These are phyloP conservation scores for Temnothorax unifasciatus DNA, from an alignment of 2,888 invertebrate species.

Conservation along the genomic window DNA sequence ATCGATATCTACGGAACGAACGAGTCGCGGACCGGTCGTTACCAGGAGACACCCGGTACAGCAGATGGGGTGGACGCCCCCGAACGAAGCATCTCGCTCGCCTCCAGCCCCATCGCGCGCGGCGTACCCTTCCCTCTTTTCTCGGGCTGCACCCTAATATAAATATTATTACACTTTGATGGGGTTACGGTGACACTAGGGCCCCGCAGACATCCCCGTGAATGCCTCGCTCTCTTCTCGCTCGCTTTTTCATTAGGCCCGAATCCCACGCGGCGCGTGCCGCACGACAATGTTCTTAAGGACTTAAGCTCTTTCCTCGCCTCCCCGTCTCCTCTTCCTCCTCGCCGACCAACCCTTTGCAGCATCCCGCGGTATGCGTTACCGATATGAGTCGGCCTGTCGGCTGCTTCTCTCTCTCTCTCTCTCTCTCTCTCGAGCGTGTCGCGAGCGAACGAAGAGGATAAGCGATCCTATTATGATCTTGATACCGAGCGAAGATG, in stretches of 20 bases:
- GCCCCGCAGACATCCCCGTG: slow-evolving; percentile 73
- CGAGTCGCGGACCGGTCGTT: slow-evolving; percentile 56
- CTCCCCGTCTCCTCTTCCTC: not conserved
- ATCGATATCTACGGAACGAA: slow-evolving; percentile 58
- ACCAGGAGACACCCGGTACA: slow-evolving; percentile 66
- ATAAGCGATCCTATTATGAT: not conserved
- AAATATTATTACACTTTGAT: slow-evolving; percentile 87
- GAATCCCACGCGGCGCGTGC: slow-evolving; percentile 79
- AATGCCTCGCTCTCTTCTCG: slow-evolving; percentile 63
- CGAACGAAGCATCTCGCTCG: slow-evolving; percentile 72
- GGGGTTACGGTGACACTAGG: slow-evolving; percentile 85
- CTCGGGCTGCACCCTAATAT: slow-evolving; percentile 84
- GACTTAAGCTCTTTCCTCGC: slow-evolving; percentile 38
- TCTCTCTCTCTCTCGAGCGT: not conserved
- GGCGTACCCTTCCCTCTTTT: slow-evolving; percentile 79
- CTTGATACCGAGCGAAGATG: not conserved
- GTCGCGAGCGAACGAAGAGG: not conserved
- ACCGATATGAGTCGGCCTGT: not conserved
- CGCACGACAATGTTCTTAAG: slow-evolving; percentile 59
- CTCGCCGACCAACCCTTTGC: slow-evolving; percentile 28
- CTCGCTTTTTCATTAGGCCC: slow-evolving; percentile 82
- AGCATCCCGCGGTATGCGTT: slow-evolving; percentile 19
- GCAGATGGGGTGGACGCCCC: slow-evolving; percentile 63
- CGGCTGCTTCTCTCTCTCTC: too few relatives aligned
- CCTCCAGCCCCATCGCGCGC: slow-evolving; percentile 66